Evolutionary conservation across 2,797 vertebrate genomes (phyloP).

Genomic region (Borostomias antarcticus): DNA sequence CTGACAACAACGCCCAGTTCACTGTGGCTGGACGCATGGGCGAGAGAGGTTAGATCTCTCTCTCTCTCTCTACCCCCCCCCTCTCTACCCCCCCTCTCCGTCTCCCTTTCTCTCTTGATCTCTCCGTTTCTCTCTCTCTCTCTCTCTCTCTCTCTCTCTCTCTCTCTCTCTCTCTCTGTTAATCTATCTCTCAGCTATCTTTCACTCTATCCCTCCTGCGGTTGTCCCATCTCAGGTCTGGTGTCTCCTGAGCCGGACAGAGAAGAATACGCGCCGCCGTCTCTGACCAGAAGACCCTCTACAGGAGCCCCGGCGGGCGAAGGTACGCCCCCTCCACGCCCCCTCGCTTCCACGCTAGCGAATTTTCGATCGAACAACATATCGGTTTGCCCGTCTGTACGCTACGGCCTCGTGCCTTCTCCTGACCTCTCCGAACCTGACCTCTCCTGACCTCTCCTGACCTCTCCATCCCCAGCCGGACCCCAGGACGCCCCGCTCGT

Average conservation of each 20-base stretch:
- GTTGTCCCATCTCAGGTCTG: conserved; percentile 28
- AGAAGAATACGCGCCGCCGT: conserved; percentile 5
- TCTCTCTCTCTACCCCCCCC: background rate
- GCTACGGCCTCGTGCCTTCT: too few species aligned
- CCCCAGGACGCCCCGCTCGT: conserved; percentile 21
- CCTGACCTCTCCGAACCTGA: too few species aligned
- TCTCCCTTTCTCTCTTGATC: background rate
- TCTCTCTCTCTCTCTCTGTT: background rate
- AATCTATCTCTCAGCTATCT: background rate
- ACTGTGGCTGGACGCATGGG: conserved; percentile 16
- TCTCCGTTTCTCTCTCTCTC: background rate
- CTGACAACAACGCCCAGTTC: conserved; percentile 24
- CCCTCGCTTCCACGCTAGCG: background rate
- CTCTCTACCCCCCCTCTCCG: background rate
- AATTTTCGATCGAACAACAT: background rate
- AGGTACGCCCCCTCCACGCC: conserved; percentile 33
- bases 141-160: background rate
- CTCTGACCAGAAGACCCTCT: conserved; percentile 20
- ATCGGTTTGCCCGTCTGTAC: background rate
- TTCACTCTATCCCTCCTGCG: background rate
- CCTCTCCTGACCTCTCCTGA: too few species aligned
- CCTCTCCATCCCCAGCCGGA: conserved; percentile 5
- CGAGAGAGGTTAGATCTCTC: conserved; percentile 46
- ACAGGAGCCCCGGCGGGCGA: conserved; percentile 31
- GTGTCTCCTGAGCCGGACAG: conserved; percentile 39